These are phyloP conservation scores for Pelosia muscerda DNA, from an alignment of 2,888 invertebrate genomes.

Conservation along the genomic window DNA sequence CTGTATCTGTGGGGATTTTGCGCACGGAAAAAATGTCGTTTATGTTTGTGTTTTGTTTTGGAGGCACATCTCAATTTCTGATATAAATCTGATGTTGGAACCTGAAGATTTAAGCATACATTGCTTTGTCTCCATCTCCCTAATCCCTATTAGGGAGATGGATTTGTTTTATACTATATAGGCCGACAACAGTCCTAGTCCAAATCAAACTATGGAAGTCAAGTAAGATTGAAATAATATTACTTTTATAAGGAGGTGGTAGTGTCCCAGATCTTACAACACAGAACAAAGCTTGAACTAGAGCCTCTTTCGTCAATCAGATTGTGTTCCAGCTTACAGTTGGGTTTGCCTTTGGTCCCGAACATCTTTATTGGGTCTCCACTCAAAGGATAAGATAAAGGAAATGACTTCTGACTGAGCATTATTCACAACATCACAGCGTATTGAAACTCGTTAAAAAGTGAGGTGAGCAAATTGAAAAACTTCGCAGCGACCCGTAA, in stretches of 20 bases:
- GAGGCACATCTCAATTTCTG: not conserved
- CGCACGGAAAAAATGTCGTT: too few species aligned
- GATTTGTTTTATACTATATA: too few species aligned
- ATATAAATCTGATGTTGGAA: not conserved
- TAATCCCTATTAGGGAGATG: too few species aligned
- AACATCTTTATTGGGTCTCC: not conserved
- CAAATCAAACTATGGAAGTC: too few species aligned
- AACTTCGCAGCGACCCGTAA: conserved; percentile 9
- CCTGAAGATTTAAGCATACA: too few species aligned
- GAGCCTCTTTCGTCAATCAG: not conserved
- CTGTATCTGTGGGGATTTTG: too few species aligned
- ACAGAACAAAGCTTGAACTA: not conserved
- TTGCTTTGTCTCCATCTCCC: not conserved
- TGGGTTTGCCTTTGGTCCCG: not conserved
- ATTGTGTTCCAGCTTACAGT: not conserved
- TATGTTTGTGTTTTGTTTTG: too few species aligned
- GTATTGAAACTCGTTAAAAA: conserved; percentile 19
- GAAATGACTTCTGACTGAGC: conserved; percentile 1
- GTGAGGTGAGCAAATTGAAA: conserved; percentile 12
- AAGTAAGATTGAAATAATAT: too few species aligned
- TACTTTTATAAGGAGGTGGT: too few species aligned
- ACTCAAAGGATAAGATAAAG: not conserved
- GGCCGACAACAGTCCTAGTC: too few species aligned
- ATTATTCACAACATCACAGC: conserved; percentile 3
- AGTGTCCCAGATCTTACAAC: too few species aligned